Conservation (phyloP, 2,113 vertebrate genomes). For the Laterallus jamaicensis region DNA sequence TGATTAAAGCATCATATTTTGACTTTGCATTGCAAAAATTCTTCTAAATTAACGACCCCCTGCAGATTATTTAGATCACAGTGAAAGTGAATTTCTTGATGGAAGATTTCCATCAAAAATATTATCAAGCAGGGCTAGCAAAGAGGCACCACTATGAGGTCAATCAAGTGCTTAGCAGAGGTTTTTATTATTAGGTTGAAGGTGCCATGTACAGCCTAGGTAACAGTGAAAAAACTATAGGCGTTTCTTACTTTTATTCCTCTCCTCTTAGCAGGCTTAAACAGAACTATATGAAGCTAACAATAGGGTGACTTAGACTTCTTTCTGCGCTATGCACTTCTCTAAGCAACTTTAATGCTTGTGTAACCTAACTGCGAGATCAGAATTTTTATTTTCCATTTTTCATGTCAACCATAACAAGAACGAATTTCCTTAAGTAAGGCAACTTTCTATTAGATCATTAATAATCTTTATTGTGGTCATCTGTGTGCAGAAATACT, state of each 20-base stretch:
- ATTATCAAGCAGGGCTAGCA: background rate
- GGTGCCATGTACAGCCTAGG: background rate
- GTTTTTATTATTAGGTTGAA: background rate
- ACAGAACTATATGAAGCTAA: background rate
- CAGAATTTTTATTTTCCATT: background rate
- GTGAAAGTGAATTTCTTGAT: background rate
- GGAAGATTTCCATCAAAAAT: conserved; percentile 39
- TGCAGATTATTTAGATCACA: background rate
- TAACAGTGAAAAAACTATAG: background rate
- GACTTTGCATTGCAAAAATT: background rate
- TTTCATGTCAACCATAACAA: background rate
- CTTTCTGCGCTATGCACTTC: background rate
- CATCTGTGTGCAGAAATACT: background rate
- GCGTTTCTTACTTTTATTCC: background rate
- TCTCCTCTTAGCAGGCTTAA: background rate
- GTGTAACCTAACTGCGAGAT: background rate
- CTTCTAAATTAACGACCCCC: background rate
- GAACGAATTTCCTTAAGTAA: background rate
- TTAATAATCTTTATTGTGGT: background rate
- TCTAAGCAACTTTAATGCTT: background rate
- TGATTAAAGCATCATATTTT: conserved; percentile 1
- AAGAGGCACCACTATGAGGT: background rate
- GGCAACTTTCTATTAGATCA: background rate
- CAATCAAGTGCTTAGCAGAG: conserved; percentile 1
- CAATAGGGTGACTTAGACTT: background rate